Percentiles rank a stretch among this genome's conserved stretches.
Evolutionary conservation across 2,113 vertebrate species (phyloP).

Genomic region (Epinephelus cyanopodus): DNA sequence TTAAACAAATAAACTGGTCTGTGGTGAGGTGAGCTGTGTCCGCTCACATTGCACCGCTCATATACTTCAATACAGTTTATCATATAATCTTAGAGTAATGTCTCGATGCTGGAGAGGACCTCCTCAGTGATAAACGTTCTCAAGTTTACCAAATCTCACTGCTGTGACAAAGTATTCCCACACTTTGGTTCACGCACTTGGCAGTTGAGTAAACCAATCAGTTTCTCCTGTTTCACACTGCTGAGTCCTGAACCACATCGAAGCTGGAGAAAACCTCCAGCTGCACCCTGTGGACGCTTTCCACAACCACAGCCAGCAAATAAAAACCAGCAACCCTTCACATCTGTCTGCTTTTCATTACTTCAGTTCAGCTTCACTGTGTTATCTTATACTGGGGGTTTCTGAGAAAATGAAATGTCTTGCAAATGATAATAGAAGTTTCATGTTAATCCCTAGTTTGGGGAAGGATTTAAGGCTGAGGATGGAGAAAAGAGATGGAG

Average conservation of each 20-base stretch:
- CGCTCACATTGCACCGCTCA: neutral
- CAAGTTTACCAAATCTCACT: constrained; percentile 6
- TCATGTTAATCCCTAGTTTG: neutral
- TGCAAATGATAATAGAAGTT: neutral
- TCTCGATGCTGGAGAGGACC: neutral
- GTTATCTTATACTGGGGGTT: neutral
- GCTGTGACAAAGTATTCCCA: neutral
- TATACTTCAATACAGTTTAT: neutral
- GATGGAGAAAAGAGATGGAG: neutral
- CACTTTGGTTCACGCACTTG: constrained; percentile 15
- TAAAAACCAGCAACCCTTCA: neutral
- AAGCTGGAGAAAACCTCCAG: constrained; percentile 2
- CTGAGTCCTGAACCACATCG: neutral
- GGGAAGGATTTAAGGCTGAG: neutral
- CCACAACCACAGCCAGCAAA: neutral
- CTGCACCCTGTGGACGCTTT: neutral
- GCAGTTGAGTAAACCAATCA: neutral
- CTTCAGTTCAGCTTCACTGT: neutral
- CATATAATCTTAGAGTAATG: neutral
- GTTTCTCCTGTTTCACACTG: constrained; percentile 1
- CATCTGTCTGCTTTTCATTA: constrained; percentile 6
- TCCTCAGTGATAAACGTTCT: neutral
- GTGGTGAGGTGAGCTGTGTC: neutral
- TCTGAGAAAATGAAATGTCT: neutral
- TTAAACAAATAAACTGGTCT: constrained; percentile 2